Evolutionary conservation across 1,140 invertebrate genomes (phyloP).

Genomic region (Geopemphigus sp.): DNA sequence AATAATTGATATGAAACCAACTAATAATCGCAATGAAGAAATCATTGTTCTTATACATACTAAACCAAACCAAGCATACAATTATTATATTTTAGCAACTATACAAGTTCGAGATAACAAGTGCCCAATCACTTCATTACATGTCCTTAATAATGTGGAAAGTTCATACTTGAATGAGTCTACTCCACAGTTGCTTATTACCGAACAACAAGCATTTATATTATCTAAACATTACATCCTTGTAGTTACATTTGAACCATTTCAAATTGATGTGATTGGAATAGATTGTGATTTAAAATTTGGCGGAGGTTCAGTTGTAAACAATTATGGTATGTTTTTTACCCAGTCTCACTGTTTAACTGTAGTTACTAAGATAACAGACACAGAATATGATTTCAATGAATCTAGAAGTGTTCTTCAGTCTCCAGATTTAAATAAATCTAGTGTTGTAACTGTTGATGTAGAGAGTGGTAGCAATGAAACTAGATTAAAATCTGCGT

Average conservation of each 20-base stretch:
- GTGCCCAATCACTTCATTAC: conserved; percentile 33
- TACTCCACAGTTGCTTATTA: conserved; percentile 11
- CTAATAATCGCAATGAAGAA: conserved; percentile 37
- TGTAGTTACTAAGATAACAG: conserved; percentile 37
- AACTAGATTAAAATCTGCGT: conserved; percentile 38
- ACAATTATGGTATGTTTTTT: conserved; percentile 47
- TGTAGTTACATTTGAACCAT: conserved; percentile 46
- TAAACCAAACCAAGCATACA: conserved; percentile 38
- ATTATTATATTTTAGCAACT: conserved; percentile 40
- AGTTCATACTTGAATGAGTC: conserved; percentile 42
- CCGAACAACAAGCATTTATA: conserved; percentile 41
- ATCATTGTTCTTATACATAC: conserved; percentile 35
- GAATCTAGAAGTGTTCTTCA: conserved; percentile 48
- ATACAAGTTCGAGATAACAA: conserved; percentile 42
- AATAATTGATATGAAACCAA: conserved; percentile 45
- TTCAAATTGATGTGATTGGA: conserved; percentile 42
- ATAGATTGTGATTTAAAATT: conserved; percentile 46
- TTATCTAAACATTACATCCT: conserved; percentile 36
- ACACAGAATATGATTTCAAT: conserved; percentile 33
- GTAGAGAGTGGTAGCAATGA: conserved; percentile 40
- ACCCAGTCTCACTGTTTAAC: conserved; percentile 48
- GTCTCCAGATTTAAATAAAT: conserved; percentile 33
- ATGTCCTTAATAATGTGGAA: conserved; percentile 41
- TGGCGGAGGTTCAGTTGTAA: conserved; percentile 40
- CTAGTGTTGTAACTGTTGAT: not conserved